Conservation (phyloP, 2,113 vertebrate genomes). For the Tragelaphus strepsiceros region DNA sequence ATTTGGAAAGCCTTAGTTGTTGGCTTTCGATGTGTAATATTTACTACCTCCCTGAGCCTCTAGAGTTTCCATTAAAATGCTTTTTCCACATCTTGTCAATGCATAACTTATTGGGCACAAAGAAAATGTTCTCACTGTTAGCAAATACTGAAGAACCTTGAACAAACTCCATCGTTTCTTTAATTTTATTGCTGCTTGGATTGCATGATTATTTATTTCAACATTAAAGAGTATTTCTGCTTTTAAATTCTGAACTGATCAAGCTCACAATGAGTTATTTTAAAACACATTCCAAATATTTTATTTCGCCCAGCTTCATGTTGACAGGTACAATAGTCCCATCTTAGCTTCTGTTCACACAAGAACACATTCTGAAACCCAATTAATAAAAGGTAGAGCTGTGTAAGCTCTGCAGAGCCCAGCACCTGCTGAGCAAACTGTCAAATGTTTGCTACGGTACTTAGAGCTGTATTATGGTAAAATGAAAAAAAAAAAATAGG, state of each 20-base stretch:
- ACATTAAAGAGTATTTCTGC: constrained; percentile 62
- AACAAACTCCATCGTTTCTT: constrained; percentile 4
- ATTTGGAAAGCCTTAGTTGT: neutral
- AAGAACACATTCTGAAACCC: constrained; percentile 74
- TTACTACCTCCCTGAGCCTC: neutral
- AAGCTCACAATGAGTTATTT: constrained; percentile 68
- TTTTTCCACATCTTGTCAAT: neutral
- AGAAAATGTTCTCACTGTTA: constrained; percentile 42
- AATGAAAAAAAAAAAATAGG: constrained; percentile 71
- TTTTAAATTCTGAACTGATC: constrained; percentile 60
- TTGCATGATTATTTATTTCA: constrained; percentile 72
- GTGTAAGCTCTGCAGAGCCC: constrained; percentile 58
- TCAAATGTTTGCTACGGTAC: constrained; percentile 70
- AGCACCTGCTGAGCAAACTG: constrained; percentile 73
- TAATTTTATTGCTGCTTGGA: constrained; percentile 54
- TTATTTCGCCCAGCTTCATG: constrained; percentile 71
- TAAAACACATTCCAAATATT: constrained; percentile 75
- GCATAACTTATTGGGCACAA: neutral
- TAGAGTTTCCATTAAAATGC: neutral
- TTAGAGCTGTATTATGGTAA: constrained; percentile 71
- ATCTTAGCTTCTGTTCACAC: constrained; percentile 69
- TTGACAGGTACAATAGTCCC: constrained; percentile 75
- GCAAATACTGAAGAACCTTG: neutral
- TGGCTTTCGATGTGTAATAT: neutral
- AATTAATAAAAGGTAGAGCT: constrained; percentile 73